These are phyloP conservation scores for Xestia sexstrigata DNA, from an alignment of 2,888 invertebrate genomes.

Conservation along the genomic window DNA sequence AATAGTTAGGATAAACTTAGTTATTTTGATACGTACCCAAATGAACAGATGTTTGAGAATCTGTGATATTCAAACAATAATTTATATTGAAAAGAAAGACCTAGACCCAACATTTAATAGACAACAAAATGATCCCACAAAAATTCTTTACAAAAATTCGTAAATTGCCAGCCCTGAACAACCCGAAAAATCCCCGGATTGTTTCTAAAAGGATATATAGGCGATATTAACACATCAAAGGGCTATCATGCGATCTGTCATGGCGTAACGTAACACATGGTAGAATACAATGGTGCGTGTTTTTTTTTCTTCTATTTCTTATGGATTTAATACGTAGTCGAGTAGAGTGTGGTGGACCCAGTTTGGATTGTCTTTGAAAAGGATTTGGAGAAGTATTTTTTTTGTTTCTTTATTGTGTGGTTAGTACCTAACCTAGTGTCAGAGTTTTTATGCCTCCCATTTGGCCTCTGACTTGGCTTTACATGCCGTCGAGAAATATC, in stretches of 20 bases:
- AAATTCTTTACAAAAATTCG: neutral
- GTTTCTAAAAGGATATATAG: slow-evolving; percentile 64
- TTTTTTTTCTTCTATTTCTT: slow-evolving; percentile 41
- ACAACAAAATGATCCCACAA: neutral
- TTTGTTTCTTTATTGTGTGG: no score
- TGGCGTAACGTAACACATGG: slow-evolving; percentile 59
- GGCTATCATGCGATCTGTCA: slow-evolving; percentile 68
- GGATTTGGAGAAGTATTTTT: neutral
- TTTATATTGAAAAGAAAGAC: neutral
- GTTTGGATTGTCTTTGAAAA: slow-evolving; percentile 12
- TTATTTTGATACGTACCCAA: neutral
- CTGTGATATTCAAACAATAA: neutral
- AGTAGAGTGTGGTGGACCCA: neutral
- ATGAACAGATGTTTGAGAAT: neutral
- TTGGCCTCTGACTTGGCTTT: no score
- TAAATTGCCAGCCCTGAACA: slow-evolving; percentile 38
- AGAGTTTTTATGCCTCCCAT: no score
- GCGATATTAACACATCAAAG: slow-evolving; percentile 74
- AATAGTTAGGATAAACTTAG: no score
- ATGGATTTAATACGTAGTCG: slow-evolving; percentile 1
- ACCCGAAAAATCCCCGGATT: slow-evolving; percentile 60
- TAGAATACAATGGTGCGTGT: slow-evolving; percentile 35
- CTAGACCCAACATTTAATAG: neutral
- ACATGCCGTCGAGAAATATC: no score
- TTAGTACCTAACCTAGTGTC: no score